phyloP scores from a whole-genome alignment of 2,888 invertebrate species.

The Hypercompe scribonia region DNA sequence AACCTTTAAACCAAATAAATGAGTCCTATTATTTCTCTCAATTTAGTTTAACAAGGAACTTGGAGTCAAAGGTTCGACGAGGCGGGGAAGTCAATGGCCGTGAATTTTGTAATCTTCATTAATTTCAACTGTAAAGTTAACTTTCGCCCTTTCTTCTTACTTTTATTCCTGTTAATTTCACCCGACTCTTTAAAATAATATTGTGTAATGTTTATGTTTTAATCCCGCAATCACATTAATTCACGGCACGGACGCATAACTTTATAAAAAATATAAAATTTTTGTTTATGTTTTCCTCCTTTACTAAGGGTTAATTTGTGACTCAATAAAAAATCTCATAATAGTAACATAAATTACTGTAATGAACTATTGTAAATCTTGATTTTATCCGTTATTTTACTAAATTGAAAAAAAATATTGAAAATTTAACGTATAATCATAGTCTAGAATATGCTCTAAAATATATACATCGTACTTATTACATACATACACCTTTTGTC shows the following conservation, averaged over 20 bases:
- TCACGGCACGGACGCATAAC: slow-evolving; percentile 43
- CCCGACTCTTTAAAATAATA: slow-evolving; percentile 54
- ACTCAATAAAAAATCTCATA: background rate
- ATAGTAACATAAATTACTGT: background rate
- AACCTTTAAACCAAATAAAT: slow-evolving; percentile 84
- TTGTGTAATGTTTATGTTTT: slow-evolving; percentile 49
- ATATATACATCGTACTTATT: background rate
- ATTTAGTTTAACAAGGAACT: slow-evolving; percentile 85
- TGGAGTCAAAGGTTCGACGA: slow-evolving; percentile 83
- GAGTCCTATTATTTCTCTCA: slow-evolving; percentile 85
- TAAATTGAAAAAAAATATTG: too few species aligned
- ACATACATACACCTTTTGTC: background rate
- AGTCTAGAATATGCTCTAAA: background rate
- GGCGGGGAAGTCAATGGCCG: slow-evolving; percentile 84
- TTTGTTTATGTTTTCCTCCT: slow-evolving; percentile 35
- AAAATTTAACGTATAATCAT: background rate
- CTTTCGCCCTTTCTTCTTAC: slow-evolving; percentile 69
- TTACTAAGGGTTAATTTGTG: background rate
- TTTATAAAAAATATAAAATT: slow-evolving; percentile 32
- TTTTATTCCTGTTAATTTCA: slow-evolving; percentile 72
- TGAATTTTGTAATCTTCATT: slow-evolving; percentile 86
- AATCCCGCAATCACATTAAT: slow-evolving; percentile 38
- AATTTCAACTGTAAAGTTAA: slow-evolving; percentile 81
- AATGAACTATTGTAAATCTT: background rate
- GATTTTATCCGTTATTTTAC: background rate